Evolutionary conservation across 2,113 vertebrate genomes (phyloP).

Genomic region (Trogon surrucura): DNA sequence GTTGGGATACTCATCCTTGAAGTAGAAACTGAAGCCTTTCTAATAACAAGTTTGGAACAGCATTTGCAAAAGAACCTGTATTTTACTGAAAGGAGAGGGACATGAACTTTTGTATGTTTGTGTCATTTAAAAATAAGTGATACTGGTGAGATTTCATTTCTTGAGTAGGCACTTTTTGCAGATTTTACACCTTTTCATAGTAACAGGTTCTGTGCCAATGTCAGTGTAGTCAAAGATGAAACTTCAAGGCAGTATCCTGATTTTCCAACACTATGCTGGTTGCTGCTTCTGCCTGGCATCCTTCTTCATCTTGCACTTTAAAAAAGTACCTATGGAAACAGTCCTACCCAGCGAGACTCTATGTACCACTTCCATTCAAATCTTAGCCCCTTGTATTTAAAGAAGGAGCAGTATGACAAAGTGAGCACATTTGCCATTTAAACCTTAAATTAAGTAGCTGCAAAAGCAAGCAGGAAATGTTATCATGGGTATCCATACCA

Average conservation of each 20-base stretch:
- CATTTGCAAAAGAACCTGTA: background rate
- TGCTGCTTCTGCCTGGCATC: background rate
- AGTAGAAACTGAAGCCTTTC: background rate
- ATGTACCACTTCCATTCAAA: background rate
- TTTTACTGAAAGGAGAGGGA: background rate
- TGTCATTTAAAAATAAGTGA: background rate
- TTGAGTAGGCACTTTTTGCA: background rate
- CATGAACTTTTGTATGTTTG: background rate
- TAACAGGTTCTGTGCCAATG: background rate
- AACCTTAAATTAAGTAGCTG: background rate
- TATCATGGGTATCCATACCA: rapidly evolving
- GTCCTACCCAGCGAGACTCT: background rate
- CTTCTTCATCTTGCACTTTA: background rate
- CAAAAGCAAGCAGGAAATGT: background rate
- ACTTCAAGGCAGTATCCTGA: background rate
- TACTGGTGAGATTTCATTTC: background rate
- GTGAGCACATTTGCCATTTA: background rate
- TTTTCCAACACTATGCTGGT: background rate
- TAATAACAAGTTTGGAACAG: background rate
- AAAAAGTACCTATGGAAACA: background rate
- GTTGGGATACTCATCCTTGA: background rate
- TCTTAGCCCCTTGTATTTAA: background rate
- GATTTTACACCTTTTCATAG: background rate
- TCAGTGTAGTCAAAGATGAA: background rate
- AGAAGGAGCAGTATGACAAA: background rate